Evolutionary conservation across 2,113 vertebrate genomes (phyloP).

Genomic region (Ceyx margarethae): DNA sequence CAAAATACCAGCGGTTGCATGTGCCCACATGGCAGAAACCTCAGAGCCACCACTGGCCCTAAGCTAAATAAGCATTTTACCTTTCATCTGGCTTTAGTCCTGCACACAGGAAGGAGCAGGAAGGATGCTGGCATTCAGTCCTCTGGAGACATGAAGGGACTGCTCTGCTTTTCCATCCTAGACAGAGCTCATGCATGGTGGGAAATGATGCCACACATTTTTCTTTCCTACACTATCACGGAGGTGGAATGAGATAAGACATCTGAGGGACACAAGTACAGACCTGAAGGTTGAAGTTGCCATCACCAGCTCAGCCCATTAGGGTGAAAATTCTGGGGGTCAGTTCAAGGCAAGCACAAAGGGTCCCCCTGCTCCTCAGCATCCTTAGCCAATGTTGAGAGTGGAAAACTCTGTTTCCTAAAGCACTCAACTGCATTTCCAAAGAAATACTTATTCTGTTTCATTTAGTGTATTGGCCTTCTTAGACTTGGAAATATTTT

Average conservation of each 20-base stretch:
- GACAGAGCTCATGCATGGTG: not conserved
- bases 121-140: not conserved
- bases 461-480: not conserved
- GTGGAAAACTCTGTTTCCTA: not conserved
- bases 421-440: not conserved
- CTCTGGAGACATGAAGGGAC: not conserved
- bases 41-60: not conserved
- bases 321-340: not conserved
- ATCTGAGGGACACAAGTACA: not conserved
- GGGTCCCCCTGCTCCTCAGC: not conserved
- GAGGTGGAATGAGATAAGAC: not conserved
- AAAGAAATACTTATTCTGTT: not conserved
- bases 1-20: rapidly evolving
- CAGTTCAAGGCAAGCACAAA: not conserved
- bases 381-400: not conserved
- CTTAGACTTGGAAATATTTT: not conserved
- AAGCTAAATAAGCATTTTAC: not conserved
- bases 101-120: not conserved
- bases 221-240: not conserved
- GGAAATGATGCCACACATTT: not conserved
- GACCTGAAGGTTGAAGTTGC: not conserved
- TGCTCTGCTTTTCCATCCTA: not conserved
- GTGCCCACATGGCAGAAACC: not conserved
- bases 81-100: not conserved
- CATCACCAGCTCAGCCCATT: not conserved